These are phyloP conservation scores for Cladorhizidae sp. DNA, from an alignment of 37 sponge, comb jelly and placozoan species.

Conservation along the genomic window DNA sequence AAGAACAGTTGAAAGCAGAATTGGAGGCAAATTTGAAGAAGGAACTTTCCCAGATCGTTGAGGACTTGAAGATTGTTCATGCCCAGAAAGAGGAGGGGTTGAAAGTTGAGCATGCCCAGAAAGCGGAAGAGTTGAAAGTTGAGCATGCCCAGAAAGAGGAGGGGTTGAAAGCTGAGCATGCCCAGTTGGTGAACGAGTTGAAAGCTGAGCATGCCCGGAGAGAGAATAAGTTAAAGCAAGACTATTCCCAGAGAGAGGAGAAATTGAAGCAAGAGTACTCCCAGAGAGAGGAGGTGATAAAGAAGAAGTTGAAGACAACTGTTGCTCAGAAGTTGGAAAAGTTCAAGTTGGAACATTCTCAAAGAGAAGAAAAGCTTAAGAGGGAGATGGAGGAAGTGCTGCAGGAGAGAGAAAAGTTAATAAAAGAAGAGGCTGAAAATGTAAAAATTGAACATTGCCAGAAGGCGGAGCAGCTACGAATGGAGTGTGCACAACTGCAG, in stretches of 20 bases:
- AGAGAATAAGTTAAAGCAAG: not conserved
- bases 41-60: no score
- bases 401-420: not conserved
- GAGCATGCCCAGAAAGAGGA: slow-evolving; percentile 12
- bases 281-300: not conserved
- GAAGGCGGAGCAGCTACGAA: not conserved
- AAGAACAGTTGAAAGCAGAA: no score
- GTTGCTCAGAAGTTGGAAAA: not conserved
- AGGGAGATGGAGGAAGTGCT: not conserved
- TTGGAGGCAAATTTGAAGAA: no score
- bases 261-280: not conserved
- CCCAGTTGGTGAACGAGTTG: not conserved
- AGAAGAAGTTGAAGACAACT: not conserved
- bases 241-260: not conserved
- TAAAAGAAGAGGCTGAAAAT: not conserved
- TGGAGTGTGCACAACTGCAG: not conserved
- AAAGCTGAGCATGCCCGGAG: not conserved
- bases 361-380: not conserved
- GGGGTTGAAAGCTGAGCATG: not conserved
- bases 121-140: not conserved
- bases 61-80: no score
- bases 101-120: not conserved
- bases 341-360: not conserved
- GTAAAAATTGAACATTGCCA: not conserved
- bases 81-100: not conserved